Percentiles rank a stretch among this genome's conserved stretches.
These are phyloP conservation scores for Hycleus phaleratus DNA, from an alignment of 1,140 invertebrate genomes.

Conservation along the genomic window DNA sequence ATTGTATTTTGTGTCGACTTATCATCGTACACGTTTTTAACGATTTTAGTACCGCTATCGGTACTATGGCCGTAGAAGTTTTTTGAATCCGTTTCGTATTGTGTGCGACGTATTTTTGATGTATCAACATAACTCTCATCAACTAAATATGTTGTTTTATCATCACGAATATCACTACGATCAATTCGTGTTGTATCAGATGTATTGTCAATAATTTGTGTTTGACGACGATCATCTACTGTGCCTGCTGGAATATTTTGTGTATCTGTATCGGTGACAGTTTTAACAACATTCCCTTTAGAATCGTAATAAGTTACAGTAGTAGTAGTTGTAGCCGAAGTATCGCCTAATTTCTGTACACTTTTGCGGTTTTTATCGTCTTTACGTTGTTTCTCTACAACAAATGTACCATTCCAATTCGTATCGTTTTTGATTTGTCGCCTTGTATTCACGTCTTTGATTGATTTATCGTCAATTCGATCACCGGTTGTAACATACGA, in stretches of 20 bases:
- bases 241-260: conserved; percentile 14
- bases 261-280: conserved; percentile 25
- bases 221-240: background rate
- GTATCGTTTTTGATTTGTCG: background rate
- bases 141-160: conserved; percentile 8
- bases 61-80: conserved; percentile 33
- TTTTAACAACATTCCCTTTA: conserved; percentile 35
- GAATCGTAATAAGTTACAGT: conserved; percentile 36
- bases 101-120: conserved; percentile 21
- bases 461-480: background rate
- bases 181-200: background rate
- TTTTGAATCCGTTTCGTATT: conserved; percentile 27
- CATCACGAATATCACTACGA: too few relatives aligned
- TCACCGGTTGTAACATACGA: conserved; percentile 1
- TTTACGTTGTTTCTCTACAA: background rate
- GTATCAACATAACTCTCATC: conserved; percentile 27
- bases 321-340: conserved; percentile 26
- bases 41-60: conserved; percentile 26
- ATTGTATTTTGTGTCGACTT: conserved; percentile 35
- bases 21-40: conserved; percentile 33
- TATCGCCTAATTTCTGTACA: conserved; percentile 14
- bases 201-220: background rate
- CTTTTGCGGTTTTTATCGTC: background rate
- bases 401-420: conserved; percentile 17
- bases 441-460: background rate